phyloP scores from a whole-genome alignment of 1,140 invertebrate species.

The Pseudomyrmex pallidus region DNA sequence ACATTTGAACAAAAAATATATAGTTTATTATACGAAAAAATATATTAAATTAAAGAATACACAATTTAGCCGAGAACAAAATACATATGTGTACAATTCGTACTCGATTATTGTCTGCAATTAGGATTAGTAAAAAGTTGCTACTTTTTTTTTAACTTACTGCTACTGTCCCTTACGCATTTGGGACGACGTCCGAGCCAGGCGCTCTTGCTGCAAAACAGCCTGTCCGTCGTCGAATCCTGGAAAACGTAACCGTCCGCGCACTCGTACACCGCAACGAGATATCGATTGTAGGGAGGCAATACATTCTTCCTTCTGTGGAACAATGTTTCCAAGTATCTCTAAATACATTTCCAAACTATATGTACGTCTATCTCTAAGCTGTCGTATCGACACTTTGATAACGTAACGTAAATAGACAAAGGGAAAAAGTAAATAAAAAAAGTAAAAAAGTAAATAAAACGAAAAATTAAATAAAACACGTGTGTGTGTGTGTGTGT shows the following conservation, averaged over 20 bases:
- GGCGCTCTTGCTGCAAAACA: conserved; percentile 86
- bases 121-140: not conserved
- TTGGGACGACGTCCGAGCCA: conserved; percentile 86
- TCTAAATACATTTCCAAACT: not conserved
- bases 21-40: not conserved
- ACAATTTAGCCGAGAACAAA: too few relatives aligned
- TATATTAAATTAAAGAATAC: not conserved
- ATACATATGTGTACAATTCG: not conserved
- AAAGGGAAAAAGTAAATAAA: not conserved
- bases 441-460: too few relatives aligned
- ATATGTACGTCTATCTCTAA: not conserved
- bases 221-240: conserved; percentile 82
- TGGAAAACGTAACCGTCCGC: conserved; percentile 85
- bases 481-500: too few relatives aligned
- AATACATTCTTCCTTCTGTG: conserved; percentile 82
- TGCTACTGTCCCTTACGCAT: conserved; percentile 80
- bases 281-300: conserved; percentile 85
- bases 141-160: conserved; percentile 69
- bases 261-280: conserved; percentile 87
- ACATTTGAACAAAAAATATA: not conserved
- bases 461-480: too few relatives aligned
- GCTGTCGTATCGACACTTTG: not conserved
- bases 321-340: conserved; percentile 36
- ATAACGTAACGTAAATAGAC: not conserved
- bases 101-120: not conserved